Evolutionary conservation across 2,888 invertebrate species (phyloP), one percentile per base, ranked within the genome.

Genomic region (Phortica magna): DNA sequence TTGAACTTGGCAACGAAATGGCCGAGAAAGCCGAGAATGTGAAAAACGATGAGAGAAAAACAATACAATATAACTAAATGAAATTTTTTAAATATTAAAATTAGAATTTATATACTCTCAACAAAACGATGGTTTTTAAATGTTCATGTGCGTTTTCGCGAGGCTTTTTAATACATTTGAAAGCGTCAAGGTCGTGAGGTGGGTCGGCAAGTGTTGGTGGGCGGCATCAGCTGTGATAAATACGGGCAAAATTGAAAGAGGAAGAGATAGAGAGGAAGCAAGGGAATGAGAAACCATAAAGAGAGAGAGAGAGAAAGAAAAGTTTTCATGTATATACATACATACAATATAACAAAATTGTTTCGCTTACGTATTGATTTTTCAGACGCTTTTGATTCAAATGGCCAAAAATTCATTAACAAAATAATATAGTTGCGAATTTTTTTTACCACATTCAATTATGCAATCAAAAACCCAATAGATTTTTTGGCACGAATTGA

Each of bases 1-100:
- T 70, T 86, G 82, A 86, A 88, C 85, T 86, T 86, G 88, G 82
- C 88, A 88, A 74, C 79, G 80, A 85, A 83, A 31, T 31, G 31
- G 31, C 31, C 5, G 5, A 81, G 55, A 55, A 55, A 55, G 7
- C 17, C 6, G 55, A 2, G 55, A 31, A 31, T 31, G 31, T 31
- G 31, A 31, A 31, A 31, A 31, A 31, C 17, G 17, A 65, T 12
- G 41, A 80, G 77, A 76, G 76, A 71, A 74, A 76, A 76, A 48
- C 74, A 78, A 74, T 78, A 73, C n/a, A n/a, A n/a, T n/a, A n/a
- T n/a, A n/a, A n/a, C n/a, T 71, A 77, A 75, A 75, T 68, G 53
- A 55, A 73, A 57, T 59, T 67, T 41, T 48, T 65, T 19, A 77
- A 68, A 76, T 78, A 84, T 75, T 71, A 81, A 75, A 72, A 68